Evolutionary conservation across 2,888 invertebrate species (phyloP), one percentile per base, ranked within the genome.

Genomic region (Hydrotaea diabolus): DNA sequence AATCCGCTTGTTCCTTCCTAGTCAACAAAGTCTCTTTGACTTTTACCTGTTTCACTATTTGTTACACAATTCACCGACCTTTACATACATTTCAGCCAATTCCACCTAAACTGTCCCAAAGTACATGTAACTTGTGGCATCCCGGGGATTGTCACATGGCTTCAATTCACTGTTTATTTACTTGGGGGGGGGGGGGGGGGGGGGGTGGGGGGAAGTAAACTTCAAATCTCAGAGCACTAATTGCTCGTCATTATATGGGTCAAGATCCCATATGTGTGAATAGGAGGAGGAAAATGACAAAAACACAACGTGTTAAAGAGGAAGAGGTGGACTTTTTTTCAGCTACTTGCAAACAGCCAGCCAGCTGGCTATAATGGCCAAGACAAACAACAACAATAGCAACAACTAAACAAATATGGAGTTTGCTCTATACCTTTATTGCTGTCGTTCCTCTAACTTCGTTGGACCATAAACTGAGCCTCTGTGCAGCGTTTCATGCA

Each of bases 171-270:
- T 26, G 0, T 62, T 74, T 71, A 62, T 53, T 69, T 80, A 31
- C 75, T 64, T 9, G 1, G 39, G 31, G 31, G 2, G 31, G 31
- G 21, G 19, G 31, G 2, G 31, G 31, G 21, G 19, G 1, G 39
- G 31, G 31, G 2, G 31, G 31, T n/a, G 19, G n/a, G n/a, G n/a
- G n/a, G n/a, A n/a, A n/a, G n/a, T n/a, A 43, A 64, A 26, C 26
- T 21, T 69, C 17, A 80, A 81, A 81, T 81, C 69, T 75, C 74
- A 4, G 9, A 75, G 17, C 77, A 74, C 74, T 80, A 80, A 80
- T 83, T 80, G 80, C 62, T 53, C 31, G 53, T 23, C 77, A 71
- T 81, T 81, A 84, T 75, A 77, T 76, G 64, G 80, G 77, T 81
- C 77, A 84, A 75, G 75, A 78, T 77, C 73, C 80, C 80, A 71